phyloP scores from a whole-genome alignment of 2,113 vertebrate species.

The Austrofundulus limnaeus region DNA sequence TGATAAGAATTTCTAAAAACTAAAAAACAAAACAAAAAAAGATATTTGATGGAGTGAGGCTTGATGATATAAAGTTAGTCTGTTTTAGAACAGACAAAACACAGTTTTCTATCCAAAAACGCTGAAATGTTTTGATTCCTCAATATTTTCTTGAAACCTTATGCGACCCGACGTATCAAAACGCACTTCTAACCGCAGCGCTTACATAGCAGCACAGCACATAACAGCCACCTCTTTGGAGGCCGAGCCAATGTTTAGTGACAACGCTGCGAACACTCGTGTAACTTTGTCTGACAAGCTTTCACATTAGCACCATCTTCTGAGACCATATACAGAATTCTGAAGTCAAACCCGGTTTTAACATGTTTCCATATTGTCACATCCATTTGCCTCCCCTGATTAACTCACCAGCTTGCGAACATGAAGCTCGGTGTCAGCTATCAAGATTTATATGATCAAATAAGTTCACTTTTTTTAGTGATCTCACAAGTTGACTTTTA shows the following conservation, averaged over 20 bases:
- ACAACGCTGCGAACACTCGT: slow-evolving; percentile 6
- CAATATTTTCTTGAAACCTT: not conserved
- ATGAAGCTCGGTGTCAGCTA: slow-evolving; percentile 46
- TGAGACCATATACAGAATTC: slow-evolving; percentile 31
- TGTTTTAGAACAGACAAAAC: not conserved
- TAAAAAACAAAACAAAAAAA: too few relatives aligned
- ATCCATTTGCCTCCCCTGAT: slow-evolving; percentile 42
- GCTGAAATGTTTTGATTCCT: not conserved
- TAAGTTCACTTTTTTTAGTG: slow-evolving; percentile 28
- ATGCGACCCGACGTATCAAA: not conserved
- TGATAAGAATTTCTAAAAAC: too few relatives aligned
- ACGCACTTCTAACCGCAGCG: not conserved
- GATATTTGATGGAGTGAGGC: too few relatives aligned
- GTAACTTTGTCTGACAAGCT: slow-evolving; percentile 13
- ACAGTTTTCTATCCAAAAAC: not conserved
- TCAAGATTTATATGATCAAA: slow-evolving; percentile 58
- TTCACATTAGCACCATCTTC: slow-evolving; percentile 19
- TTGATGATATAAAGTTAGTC: not conserved
- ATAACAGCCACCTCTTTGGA: slow-evolving; percentile 2
- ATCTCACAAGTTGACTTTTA: slow-evolving; percentile 54
- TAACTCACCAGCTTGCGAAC: slow-evolving; percentile 21
- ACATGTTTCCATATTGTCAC: slow-evolving; percentile 36
- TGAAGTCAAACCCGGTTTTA: slow-evolving; percentile 28
- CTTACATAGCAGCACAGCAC: too few relatives aligned
- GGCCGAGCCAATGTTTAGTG: slow-evolving; percentile 17